Evolutionary conservation across 1,140 invertebrate genomes (phyloP).

Genomic region (Zaprionus ghesquierei): DNA sequence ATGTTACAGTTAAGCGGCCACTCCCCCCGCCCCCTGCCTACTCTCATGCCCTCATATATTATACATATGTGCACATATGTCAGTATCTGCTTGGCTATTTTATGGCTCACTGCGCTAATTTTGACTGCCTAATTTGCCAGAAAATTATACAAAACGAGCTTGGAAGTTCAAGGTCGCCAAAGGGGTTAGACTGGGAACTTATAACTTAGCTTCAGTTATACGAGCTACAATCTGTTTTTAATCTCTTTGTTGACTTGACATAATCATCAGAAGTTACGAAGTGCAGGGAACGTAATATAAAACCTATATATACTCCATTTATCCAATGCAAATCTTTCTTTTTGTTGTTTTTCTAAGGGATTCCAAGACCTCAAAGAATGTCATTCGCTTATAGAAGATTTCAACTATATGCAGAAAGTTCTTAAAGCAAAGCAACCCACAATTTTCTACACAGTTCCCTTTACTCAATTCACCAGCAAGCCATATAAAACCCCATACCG

Average conservation of each 20-base stretch:
- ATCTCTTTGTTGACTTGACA: neutral
- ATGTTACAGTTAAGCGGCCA: constrained; percentile 2
- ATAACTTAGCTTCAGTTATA: neutral
- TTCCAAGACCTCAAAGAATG: neutral
- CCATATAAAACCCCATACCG: neutral
- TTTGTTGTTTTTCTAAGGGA: neutral
- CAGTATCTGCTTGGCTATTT: constrained; percentile 16
- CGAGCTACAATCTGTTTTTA: neutral
- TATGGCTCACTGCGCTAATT: constrained; percentile 30
- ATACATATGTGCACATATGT: neutral
- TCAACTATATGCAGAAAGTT: neutral
- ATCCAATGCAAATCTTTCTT: neutral
- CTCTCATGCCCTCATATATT: neutral
- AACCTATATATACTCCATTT: too few species aligned
- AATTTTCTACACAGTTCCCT: neutral
- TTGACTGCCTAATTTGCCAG: constrained; percentile 47
- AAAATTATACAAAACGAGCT: constrained; percentile 27
- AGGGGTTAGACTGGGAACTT: neutral
- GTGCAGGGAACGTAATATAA: too few species aligned
- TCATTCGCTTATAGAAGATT: neutral
- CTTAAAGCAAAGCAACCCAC: neutral
- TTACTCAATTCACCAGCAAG: neutral
- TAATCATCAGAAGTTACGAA: neutral
- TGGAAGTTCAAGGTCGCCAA: neutral
- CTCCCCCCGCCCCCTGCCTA: neutral